A percentile compares a stretch with the other conserved stretches of the same genome.
These are phyloP conservation scores for Lutra lutra DNA, from an alignment of 2,797 vertebrate genomes.

Conservation along the genomic window DNA sequence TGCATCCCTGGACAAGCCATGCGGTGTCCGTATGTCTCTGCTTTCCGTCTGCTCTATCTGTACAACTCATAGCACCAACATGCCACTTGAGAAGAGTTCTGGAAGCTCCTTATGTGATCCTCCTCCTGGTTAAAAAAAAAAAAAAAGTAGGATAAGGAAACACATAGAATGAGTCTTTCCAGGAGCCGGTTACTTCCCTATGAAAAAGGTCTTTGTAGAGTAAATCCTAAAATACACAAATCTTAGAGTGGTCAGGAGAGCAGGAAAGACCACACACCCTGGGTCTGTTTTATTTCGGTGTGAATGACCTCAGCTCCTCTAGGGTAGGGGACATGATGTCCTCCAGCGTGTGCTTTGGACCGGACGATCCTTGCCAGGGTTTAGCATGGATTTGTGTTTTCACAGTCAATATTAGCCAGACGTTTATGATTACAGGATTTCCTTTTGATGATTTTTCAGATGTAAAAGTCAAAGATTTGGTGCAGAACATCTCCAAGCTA, in stretches of 20 bases:
- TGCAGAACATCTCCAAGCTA: constrained; percentile 78
- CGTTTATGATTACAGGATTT: rapidly evolving
- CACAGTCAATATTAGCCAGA: background rate
- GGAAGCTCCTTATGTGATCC: background rate
- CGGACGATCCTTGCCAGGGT: background rate
- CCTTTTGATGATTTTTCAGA: constrained; percentile 71
- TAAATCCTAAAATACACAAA: no score
- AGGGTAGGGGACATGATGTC: background rate
- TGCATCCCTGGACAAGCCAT: background rate
- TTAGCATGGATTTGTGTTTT: background rate
- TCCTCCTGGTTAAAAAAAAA: background rate
- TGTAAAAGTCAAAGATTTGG: constrained; percentile 79
- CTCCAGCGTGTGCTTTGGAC: background rate
- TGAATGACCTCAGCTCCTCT: rapidly evolving
- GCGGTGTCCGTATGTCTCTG: background rate
- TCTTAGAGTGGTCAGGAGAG: no score
- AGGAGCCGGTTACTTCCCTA: no score
- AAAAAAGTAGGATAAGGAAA: background rate
- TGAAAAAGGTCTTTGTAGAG: background rate
- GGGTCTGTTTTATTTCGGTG: background rate
- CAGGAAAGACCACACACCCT: no score
- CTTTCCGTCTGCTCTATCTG: background rate
- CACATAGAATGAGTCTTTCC: background rate
- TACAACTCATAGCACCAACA: rapidly evolving
- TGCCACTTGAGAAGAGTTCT: background rate